phyloP scores from a whole-genome alignment of 2,797 vertebrate genomes.

The Chaetodon trifasciatus region DNA sequence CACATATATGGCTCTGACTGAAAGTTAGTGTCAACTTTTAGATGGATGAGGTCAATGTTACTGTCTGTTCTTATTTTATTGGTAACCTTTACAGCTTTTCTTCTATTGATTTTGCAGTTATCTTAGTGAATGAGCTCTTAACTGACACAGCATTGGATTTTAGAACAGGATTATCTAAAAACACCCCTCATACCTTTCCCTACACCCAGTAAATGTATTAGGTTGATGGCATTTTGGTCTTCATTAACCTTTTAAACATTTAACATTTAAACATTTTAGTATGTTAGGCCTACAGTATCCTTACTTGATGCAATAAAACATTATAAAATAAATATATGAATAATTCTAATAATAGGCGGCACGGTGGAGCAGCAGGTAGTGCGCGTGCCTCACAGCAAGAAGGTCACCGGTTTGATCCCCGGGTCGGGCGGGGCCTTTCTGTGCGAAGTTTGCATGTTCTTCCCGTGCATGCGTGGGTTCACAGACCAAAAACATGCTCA shows the following conservation, averaged over 20 bases:
- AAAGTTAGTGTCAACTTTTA: slow-evolving; percentile 40
- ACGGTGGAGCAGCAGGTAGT: too few species aligned
- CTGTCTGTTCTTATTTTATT: slow-evolving; percentile 18
- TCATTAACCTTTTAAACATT: background rate
- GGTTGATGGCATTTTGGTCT: background rate
- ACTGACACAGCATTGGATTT: slow-evolving; percentile 12
- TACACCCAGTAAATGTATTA: background rate
- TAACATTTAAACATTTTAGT: background rate
- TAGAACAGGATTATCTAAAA: background rate
- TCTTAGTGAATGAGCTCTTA: background rate
- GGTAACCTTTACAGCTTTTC: slow-evolving; percentile 8
- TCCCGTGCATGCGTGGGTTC: too few species aligned
- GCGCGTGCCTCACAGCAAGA: too few species aligned
- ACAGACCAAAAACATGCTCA: too few species aligned
- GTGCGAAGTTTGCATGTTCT: too few species aligned
- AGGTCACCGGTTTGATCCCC: too few species aligned
- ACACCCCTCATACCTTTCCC: background rate
- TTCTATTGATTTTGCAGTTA: slow-evolving; percentile 23
- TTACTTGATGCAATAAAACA: background rate
- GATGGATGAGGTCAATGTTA: slow-evolving; percentile 17
- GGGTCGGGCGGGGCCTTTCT: too few species aligned
- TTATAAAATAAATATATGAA: background rate
- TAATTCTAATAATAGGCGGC: background rate
- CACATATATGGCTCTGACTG: slow-evolving; percentile 19
- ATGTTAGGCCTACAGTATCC: too few species aligned